Conservation (phyloP, 92 coral and sea anemone genomes). For the Porites cylindrica region DNA sequence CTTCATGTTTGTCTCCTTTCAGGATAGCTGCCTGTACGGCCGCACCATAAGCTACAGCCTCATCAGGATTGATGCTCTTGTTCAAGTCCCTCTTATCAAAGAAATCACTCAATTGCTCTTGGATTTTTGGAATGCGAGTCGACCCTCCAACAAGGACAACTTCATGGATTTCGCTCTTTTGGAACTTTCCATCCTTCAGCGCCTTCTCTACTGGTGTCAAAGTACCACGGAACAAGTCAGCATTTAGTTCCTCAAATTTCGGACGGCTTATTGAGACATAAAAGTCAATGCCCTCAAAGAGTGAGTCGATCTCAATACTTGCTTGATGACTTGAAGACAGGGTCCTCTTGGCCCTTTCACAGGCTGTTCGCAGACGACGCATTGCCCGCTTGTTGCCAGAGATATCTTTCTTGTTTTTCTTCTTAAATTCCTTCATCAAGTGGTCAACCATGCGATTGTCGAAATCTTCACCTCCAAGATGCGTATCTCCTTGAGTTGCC, state of each 20-base stretch:
- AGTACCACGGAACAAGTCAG: slow-evolving; percentile 45
- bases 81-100: slow-evolving; percentile 50
- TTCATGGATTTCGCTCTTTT: slow-evolving; percentile 52
- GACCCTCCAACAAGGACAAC: slow-evolving; percentile 73
- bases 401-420: slow-evolving; percentile 66
- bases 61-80: slow-evolving; percentile 77
- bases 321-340: slow-evolving; percentile 68
- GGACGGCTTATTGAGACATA: slow-evolving; percentile 61
- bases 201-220: slow-evolving; percentile 56
- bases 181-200: slow-evolving; percentile 44
- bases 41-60: slow-evolving; percentile 81
- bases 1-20: slow-evolving; percentile 64
- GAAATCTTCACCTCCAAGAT: slow-evolving; percentile 77
- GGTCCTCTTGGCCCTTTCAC: slow-evolving; percentile 71
- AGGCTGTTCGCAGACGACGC: slow-evolving; percentile 57
- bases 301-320: slow-evolving; percentile 63
- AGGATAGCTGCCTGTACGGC: slow-evolving; percentile 70
- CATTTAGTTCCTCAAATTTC: slow-evolving; percentile 55
- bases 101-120: slow-evolving; percentile 26
- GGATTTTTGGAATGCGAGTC: slow-evolving; percentile 71
- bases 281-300: slow-evolving; percentile 70
- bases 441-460: slow-evolving; percentile 56
- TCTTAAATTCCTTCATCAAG: slow-evolving; percentile 53
- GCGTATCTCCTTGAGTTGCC: slow-evolving; percentile 74
- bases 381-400: slow-evolving; percentile 56